phyloP scores from a whole-genome alignment of 2,113 vertebrate genomes.

The Trogon melanurus region DNA sequence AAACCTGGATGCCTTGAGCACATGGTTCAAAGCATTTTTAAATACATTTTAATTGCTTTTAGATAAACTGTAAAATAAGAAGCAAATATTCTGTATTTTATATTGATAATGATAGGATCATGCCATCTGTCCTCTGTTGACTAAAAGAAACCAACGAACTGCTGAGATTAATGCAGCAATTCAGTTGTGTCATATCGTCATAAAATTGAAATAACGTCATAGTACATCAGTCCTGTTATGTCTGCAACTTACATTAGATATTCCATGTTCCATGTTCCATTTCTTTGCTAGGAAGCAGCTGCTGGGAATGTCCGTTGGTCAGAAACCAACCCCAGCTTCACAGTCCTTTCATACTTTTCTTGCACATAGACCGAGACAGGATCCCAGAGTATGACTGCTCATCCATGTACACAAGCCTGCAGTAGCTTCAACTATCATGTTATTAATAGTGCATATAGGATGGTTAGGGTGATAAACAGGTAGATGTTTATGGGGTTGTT shows the following conservation, averaged over 20 bases:
- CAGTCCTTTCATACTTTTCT: neutral
- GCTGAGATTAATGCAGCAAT: neutral
- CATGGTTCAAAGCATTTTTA: neutral
- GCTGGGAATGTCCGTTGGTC: neutral
- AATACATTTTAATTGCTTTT: neutral
- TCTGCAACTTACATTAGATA: neutral
- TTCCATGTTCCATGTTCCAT: neutral
- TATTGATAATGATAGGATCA: neutral
- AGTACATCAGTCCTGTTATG: neutral
- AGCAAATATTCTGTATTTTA: neutral
- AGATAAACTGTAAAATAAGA: neutral
- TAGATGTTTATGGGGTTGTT: neutral
- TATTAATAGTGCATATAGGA: neutral
- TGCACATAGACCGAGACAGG: neutral
- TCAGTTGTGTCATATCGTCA: neutral
- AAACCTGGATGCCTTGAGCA: neutral
- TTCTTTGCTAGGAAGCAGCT: neutral
- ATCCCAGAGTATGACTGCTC: neutral
- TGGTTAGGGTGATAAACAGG: neutral
- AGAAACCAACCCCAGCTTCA: neutral
- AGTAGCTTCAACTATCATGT: neutral
- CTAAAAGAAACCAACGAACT: neutral
- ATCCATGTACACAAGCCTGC: neutral
- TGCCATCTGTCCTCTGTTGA: neutral
- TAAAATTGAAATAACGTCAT: neutral